Evolutionary conservation across 2,113 vertebrate species (phyloP), one percentile per base, ranked within the genome.

Genomic region (Rhea pennata): DNA sequence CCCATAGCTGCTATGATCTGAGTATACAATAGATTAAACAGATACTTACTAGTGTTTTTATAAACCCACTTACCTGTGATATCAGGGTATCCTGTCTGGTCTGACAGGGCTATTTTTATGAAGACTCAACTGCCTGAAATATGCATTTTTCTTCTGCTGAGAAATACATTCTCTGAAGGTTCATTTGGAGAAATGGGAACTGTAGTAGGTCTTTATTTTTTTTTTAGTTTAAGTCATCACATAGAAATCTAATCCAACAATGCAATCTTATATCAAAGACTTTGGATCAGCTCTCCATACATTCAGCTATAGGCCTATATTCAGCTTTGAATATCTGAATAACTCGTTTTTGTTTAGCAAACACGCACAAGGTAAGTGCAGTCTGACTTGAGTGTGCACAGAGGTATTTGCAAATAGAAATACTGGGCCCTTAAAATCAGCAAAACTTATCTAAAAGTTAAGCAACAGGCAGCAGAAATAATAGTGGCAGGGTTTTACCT

Each of bases 21-120:
- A n/a, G 31, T 91, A 72, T 79, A 69, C 73, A 62, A 81, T 69
- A 93, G 65, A 44, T 91, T 91, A 89, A 94, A 73, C 66, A 89
- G 81, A 73, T 62, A 39, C 56, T 95, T 40, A 56, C 48, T 69
- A 89, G 75, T 84, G 82, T n/a, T 69, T 95, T 92, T 89, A 44
- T 72, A 58, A 82, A 51, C 1, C 4, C 65, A 64, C 56, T 88
- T 93, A 48, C 56, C 58, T 92, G 13, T 73, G 51, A 50, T 27
- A 27, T 87, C 46, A 48, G 6, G 46, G 46, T 84, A 54, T n/a
- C 78, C 70, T 31, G 64, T 84, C 81, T 95, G 70, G 31, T 19
- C 51, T 79, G 46, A 69, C 11, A 39, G 51, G 31, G 56, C 15
- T 95, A 76, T 85, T 89, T 96, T 81, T 93, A 36, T 75, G 53